Evolutionary conservation across 2,888 invertebrate genomes (phyloP).

Genomic region (Unio pictorum): DNA sequence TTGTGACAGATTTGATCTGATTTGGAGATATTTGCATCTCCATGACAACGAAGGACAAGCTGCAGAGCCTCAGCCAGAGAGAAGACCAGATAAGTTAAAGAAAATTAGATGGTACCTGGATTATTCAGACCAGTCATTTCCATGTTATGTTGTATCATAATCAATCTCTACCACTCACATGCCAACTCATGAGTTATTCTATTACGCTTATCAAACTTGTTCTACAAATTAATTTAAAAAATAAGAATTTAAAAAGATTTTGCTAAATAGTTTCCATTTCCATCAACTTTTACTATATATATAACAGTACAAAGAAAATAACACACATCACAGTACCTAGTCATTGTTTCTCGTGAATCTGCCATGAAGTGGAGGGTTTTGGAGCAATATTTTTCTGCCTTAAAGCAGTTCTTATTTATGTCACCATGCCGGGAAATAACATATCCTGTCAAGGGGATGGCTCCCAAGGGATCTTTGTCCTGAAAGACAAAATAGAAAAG

Average conservation of each 20-base stretch:
- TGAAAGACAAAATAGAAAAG: slow-evolving; percentile 21
- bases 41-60: no score
- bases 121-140: no score
- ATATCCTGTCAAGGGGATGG: slow-evolving; percentile 88
- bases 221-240: no score
- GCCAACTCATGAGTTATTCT: no score
- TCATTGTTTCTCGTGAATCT: slow-evolving; percentile 56
- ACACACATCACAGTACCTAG: slow-evolving; percentile 35
- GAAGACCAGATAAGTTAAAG: no score
- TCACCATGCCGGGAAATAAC: slow-evolving; percentile 79
- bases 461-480: slow-evolving; percentile 83
- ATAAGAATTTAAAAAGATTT: background rate
- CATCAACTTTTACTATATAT: background rate
- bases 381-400: slow-evolving; percentile 71
- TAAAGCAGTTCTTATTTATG: slow-evolving; percentile 67
- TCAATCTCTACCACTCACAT: no score
- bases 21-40: no score
- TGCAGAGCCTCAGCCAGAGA: no score
- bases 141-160: no score
- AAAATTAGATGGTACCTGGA: no score
- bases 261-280: background rate
- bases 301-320: background rate
- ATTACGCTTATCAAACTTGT: no score
- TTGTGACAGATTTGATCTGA: no score
- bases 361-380: slow-evolving; percentile 80